Percentiles rank a stretch among this genome's conserved stretches.
Conservation (phyloP, 2,888 invertebrate species). For the Hylaea fasciaria region DNA sequence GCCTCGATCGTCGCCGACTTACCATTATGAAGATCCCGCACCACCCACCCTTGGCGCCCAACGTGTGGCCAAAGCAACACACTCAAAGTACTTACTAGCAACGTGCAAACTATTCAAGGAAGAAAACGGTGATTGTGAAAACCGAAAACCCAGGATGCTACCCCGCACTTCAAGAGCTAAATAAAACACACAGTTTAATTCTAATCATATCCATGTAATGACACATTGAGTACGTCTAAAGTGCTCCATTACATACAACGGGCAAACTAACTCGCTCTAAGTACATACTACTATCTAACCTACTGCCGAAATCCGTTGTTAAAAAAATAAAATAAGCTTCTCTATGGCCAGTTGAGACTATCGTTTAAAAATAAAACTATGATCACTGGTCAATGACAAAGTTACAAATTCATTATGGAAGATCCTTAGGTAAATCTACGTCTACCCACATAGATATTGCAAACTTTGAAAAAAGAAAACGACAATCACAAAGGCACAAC, state of each 20-base stretch:
- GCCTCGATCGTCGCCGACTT: conserved; percentile 43
- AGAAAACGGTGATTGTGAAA: conserved; percentile 41
- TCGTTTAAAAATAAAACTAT: conserved; percentile 37
- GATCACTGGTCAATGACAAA: conserved; percentile 24
- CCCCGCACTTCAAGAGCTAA: conserved; percentile 70
- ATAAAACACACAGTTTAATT: conserved; percentile 82
- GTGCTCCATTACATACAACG: conserved; percentile 79
- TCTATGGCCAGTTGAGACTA: conserved; percentile 31
- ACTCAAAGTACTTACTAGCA: conserved; percentile 51
- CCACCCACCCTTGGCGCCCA: conserved; percentile 57
- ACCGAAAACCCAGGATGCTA: conserved; percentile 46
- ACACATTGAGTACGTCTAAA: conserved; percentile 76
- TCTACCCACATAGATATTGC: conserved; percentile 12
- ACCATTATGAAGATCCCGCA: conserved; percentile 34
- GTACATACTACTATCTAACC: conserved; percentile 69
- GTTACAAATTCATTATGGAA: background rate
- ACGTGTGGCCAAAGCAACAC: conserved; percentile 57
- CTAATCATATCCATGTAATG: conserved; percentile 83
- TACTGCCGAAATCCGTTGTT: conserved; percentile 62
- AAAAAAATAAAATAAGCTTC: conserved; percentile 39
- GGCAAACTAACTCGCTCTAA: conserved; percentile 73
- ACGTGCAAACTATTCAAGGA: conserved; percentile 55
- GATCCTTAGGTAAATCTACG: background rate
- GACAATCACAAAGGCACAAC: conserved; percentile 35
- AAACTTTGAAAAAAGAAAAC: conserved; percentile 17